These are phyloP conservation scores for Babyrousa celebensis DNA, from an alignment of 2,797 vertebrate genomes.

Conservation along the genomic window DNA sequence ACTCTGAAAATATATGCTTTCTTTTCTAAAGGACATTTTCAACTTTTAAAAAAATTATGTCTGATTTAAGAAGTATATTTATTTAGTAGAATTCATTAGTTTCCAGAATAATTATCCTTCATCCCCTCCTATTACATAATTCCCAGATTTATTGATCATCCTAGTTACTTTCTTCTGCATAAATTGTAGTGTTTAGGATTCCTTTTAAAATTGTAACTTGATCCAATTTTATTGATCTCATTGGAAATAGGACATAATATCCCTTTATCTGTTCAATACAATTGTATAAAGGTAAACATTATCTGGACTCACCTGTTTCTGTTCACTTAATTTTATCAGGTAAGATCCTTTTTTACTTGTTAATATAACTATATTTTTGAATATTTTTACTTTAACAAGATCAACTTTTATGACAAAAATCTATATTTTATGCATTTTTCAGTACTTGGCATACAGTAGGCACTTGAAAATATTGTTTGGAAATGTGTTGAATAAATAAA, in stretches of 20 bases:
- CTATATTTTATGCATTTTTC: conserved; percentile 16
- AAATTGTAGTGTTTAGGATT: conserved; percentile 10
- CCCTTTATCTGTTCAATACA: not conserved
- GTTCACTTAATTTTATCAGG: conserved; percentile 43
- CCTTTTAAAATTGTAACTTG: not conserved
- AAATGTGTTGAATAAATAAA: conserved; percentile 61
- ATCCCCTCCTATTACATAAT: not conserved
- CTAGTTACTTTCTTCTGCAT: not conserved
- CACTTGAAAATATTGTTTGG: conserved; percentile 49
- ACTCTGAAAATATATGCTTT: not conserved
- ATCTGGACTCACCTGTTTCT: not conserved
- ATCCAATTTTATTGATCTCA: not conserved
- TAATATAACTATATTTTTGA: conserved; percentile 30
- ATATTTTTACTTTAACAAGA: not conserved
- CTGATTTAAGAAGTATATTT: not conserved
- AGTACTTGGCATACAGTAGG: not conserved
- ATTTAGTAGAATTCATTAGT: not conserved
- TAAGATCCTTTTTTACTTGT: not conserved
- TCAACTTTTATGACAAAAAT: not conserved
- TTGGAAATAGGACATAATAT: not conserved
- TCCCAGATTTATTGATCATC: conserved; percentile 7
- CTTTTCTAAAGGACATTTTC: conserved; percentile 24
- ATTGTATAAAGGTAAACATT: not conserved
- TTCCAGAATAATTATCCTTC: not conserved
- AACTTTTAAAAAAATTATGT: not conserved